Conservation (phyloP, 2,888 invertebrate genomes). For the Adelphocoris suturalis region DNA sequence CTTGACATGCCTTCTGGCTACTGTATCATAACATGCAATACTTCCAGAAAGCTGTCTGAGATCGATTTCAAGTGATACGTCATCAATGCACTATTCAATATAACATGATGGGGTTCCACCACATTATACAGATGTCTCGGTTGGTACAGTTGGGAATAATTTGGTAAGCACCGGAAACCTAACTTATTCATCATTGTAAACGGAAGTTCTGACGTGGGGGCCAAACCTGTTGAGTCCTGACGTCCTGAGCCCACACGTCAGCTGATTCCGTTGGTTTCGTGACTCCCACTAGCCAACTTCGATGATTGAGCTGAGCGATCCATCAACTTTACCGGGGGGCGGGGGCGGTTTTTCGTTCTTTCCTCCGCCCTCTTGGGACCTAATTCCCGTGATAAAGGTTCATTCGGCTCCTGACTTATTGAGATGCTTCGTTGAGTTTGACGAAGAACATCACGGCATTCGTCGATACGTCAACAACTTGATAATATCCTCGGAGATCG, state of each 20-base stretch:
- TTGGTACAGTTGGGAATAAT: no score
- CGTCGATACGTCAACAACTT: no score
- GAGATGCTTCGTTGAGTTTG: background rate
- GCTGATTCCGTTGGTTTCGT: background rate
- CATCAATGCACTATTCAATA: no score
- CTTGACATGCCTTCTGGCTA: no score
- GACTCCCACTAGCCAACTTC: background rate
- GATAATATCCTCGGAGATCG: no score
- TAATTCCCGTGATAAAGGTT: background rate
- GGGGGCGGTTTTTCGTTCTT: background rate
- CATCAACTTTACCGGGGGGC: background rate
- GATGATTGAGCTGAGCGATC: slow-evolving; percentile 7
- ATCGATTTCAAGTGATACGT: no score
- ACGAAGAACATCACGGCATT: no score
- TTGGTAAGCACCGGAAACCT: background rate
- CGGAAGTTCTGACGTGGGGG: background rate
- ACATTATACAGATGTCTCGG: no score
- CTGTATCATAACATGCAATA: no score
- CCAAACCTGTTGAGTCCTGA: background rate
- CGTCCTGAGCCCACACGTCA: background rate
- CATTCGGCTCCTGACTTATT: background rate
- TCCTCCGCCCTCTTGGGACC: background rate
- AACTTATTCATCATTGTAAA: background rate
- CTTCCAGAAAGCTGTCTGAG: no score
- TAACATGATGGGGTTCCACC: no score